Evolutionary conservation across 2,888 invertebrate genomes (phyloP), one percentile per base, ranked within the genome.

Genomic region (Neoitamus cyanurus): DNA sequence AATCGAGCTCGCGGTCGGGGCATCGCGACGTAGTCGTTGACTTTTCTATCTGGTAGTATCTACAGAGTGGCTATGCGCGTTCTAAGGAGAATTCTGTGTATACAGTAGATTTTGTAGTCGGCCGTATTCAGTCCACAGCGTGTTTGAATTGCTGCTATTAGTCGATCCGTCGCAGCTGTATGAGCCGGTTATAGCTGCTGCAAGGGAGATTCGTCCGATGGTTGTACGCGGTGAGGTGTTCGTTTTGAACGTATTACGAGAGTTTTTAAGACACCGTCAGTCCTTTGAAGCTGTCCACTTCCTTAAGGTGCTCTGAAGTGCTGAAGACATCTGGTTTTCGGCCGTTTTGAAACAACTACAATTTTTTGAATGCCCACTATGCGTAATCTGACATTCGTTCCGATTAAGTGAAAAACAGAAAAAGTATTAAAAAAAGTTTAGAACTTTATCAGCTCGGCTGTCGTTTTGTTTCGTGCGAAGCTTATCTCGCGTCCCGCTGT

Each of bases 11-110:
- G 78, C 30, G 58, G 58, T 58, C 25, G 58, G 7, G 58, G 13
- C 15, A 31, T 20, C 15, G 28, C 78, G 30, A 78, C n/a, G 78
- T 78, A 78, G 48, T 58, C 48, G 78, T 31, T 30, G 58, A 58
- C 42, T 75, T 75, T 75, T 58, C 37, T 42, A 15, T 42, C 42
- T 4, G 42, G 58, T 1, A n/a, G 70, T 58, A 31, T 42, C 30
- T 78, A 30, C 30, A 48, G 25, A 78, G 48, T 15, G 78, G 30
- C 78, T 78, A 78, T 78, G 78, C 78, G 78, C 78, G 78, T 58
- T 78, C 58, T 58, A 48, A 78, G 58, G 15, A 25, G 31, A 78
- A 78, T 34, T 78, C 58, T 78, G 48, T 46, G 78, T 78, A 58
- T 58, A 46, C 78, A 15, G n/a, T 42, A 42, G 42, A n/a, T 42